Evolutionary conservation across 2,888 invertebrate species (phyloP), one percentile per base, ranked within the genome.

Genomic region (Gymnosoma rotundatum): DNA sequence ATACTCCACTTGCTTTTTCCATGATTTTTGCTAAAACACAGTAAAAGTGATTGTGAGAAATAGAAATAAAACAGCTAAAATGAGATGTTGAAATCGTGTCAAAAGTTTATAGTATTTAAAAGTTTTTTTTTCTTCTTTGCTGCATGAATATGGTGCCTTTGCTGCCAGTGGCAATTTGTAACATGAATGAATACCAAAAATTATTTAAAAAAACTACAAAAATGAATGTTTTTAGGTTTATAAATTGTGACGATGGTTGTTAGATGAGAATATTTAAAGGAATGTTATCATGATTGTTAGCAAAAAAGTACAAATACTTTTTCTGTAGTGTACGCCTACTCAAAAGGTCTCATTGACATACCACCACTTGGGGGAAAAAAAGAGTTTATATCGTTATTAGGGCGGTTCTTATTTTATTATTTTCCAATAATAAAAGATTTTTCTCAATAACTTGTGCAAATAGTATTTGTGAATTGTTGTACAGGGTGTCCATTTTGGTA

Each of bases 1-100:
- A 75, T 75, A 52, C 60, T 58, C 63, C 42, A 58, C 56, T 70
- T 70, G 58, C 70, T 48, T 48, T 6, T 38, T 25, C 52, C n/a
- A 25, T 25, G 52, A 69, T 36, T 61, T 66, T n/a, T 38, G 54
- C 18, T 74, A 56, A 38, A 61, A 60, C 8, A 16, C 16, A 45
- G 20, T 14, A 63, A 64, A 20, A 58, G 25, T 48, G 45, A 6
- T 8, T 14, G 25, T 48, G 7, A 25, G 32, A 21, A 45, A 70
- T 32, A 50, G 36, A 48, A 69, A 73, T 54, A 61, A 61, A 80
- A 36, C 45, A 74, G 38, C 56, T 32, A 63, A 80, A 32, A 61
- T 82, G 45, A 21, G 50, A 48, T 74, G 64, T 78, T 56, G 58
- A 83, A 83, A 83, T 80, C 67, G 73, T 83, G 79, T 72, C 79